A percentile compares a stretch with the other conserved stretches of the same genome.
phyloP scores from a whole-genome alignment of 2,888 invertebrate genomes.

The Scelioninae gen. 2 region DNA sequence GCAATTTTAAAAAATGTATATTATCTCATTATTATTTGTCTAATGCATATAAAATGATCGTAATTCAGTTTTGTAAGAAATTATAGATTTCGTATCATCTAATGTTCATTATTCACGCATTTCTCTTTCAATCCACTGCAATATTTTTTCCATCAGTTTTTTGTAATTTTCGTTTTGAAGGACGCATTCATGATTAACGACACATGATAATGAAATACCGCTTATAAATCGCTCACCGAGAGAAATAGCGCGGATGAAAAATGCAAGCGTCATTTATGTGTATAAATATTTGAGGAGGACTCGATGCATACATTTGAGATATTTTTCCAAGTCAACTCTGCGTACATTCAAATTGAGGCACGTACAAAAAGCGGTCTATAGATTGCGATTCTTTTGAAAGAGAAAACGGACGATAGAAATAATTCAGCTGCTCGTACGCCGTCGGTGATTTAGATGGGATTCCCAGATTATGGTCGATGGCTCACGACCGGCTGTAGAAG shows the following conservation, averaged over 20 bases:
- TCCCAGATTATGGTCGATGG: slow-evolving; percentile 69
- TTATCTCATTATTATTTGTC: too few species aligned
- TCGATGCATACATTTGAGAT: slow-evolving; percentile 33
- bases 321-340: slow-evolving; percentile 52
- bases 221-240: slow-evolving; percentile 52
- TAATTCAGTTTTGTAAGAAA: too few species aligned
- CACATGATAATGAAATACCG: slow-evolving; percentile 52
- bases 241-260: slow-evolving; percentile 41
- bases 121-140: too few species aligned
- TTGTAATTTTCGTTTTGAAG: slow-evolving; percentile 1
- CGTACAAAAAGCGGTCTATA: slow-evolving; percentile 43
- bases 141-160: slow-evolving; percentile 11
- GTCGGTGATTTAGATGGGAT: slow-evolving; percentile 60
- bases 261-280: slow-evolving; percentile 45
- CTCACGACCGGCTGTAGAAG: slow-evolving; percentile 63
- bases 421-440: slow-evolving; percentile 65
- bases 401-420: slow-evolving; percentile 63
- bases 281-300: slow-evolving; percentile 50
- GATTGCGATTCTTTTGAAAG: slow-evolving; percentile 53
- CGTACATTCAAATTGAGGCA: slow-evolving; percentile 50
- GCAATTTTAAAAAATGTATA: too few species aligned
- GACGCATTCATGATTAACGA: slow-evolving; percentile 42
- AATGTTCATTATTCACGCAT: too few species aligned
- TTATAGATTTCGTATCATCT: too few species aligned
- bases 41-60: too few species aligned